Evolutionary conservation across 1,140 invertebrate species (phyloP).

Genomic region (Schlechtendalia chinensis): DNA sequence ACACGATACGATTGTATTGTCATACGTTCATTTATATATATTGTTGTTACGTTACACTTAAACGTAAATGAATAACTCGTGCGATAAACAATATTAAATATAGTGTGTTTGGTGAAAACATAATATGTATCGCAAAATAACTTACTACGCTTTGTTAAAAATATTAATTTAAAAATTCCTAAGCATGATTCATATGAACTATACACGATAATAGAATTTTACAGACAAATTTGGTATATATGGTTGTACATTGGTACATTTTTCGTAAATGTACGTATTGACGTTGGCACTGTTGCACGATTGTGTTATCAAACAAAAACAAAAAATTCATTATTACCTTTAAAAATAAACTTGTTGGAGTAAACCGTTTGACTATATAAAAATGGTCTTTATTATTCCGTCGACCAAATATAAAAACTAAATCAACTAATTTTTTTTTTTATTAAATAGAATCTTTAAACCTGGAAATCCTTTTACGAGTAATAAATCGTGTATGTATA

Average conservation of each 20-base stretch:
- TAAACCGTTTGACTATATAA: too few species aligned
- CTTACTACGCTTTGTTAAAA: not conserved
- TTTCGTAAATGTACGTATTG: not conserved
- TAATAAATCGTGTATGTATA: too few species aligned
- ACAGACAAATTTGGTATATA: constrained; percentile 7
- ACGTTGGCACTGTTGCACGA: not conserved
- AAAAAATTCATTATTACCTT: not conserved
- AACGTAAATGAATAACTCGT: too few species aligned
- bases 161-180: not conserved
- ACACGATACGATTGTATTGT: too few species aligned
- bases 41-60: too few species aligned
- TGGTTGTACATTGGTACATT: not conserved
- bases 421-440: too few species aligned
- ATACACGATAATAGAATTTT: not conserved
- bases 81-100: too few species aligned
- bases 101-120: not conserved
- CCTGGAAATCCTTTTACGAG: too few species aligned
- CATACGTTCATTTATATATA: too few species aligned
- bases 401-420: too few species aligned
- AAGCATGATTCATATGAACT: not conserved
- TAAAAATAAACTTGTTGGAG: not conserved
- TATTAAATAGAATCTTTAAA: too few species aligned
- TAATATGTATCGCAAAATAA: not conserved
- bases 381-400: too few species aligned
- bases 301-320: not conserved